Evolutionary conservation across 1,140 invertebrate species (phyloP).

Genomic region (Pemphigus obesinymphae): DNA sequence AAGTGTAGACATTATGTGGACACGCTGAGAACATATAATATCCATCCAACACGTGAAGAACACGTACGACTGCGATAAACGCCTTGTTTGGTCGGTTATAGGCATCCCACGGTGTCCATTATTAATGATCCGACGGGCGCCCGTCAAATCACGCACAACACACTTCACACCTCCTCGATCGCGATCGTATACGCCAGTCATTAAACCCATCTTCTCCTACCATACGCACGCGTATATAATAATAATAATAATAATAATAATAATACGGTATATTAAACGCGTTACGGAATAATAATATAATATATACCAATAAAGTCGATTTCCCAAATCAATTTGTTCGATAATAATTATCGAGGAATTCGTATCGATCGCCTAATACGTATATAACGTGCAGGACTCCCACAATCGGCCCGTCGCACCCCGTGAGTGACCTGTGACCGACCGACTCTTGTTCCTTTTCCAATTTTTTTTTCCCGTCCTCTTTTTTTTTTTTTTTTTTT

Average conservation of each 20-base stretch:
- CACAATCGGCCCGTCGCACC: background rate
- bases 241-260: background rate
- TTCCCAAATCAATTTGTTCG: conserved; percentile 30
- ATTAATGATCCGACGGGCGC: conserved; percentile 28
- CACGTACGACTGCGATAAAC: background rate
- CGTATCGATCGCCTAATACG: background rate
- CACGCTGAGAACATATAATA: background rate
- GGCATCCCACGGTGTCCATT: conserved; percentile 38
- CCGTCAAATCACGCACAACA: background rate
- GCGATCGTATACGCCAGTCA: conserved; percentile 7
- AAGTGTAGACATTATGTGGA: background rate
- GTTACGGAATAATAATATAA: background rate
- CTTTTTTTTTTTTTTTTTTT: too few species aligned
- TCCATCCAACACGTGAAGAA: background rate
- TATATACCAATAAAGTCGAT: background rate
- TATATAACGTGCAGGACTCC: background rate
- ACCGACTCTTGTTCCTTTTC: background rate
- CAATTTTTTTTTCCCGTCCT: background rate
- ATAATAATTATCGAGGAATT: conserved; percentile 30
- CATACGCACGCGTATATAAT: background rate
- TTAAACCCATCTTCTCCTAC: conserved; percentile 27
- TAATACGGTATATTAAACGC: background rate
- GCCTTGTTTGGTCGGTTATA: conserved; percentile 34
- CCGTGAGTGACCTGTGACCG: conserved; percentile 19
- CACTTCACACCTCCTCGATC: conserved; percentile 9